Evolutionary conservation across 2,888 invertebrate species (phyloP), one percentile per base, ranked within the genome.

Genomic region (Nomada goodeniana): DNA sequence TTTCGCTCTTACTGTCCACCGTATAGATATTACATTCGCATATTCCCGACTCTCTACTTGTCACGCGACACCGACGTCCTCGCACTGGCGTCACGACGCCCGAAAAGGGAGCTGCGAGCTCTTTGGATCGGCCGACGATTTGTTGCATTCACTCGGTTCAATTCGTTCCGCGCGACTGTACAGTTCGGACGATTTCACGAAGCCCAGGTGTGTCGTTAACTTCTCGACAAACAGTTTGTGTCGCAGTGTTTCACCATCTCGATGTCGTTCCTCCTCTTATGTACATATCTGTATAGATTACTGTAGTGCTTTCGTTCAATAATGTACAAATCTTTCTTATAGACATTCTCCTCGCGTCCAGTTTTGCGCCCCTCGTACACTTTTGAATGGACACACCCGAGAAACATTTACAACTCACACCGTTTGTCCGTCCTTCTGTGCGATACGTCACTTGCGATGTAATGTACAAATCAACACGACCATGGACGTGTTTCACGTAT

Each of bases 1-100:
- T 64, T 73, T 60, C 3, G 1, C 71, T 42, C 9, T 50, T 52
- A 53, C 57, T 50, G 53, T 52, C 63, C 53, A 67, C 59, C 61
- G 68, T 72, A 68, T 81, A 83, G 69, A 70, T 69, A 76, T 67
- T 65, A 64, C 55, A 70, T 63, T 72, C 74, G 70, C 57, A 76
- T 64, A 76, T 67, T 60, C 74, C 57, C 52, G 23, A 50, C 65
- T 77, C 61, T 80, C 42, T 82, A 52, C 60, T 60, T 44, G 59
- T 76, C 76, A 65, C 74, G 68, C 71, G 68, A 78, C 69, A 70
- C 75, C 64, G 57, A 70, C 53, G 59, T 76, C 76, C 84, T 71
- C 68, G 73, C 78, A 81, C 84, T 78, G 52, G 57, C 82, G 76
- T 72, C 74, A 79, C 57, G 23, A 15, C 55, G 20, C 61, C 60